phyloP scores from a whole-genome alignment of 2,888 invertebrate species.

The Teleiodes luculella region DNA sequence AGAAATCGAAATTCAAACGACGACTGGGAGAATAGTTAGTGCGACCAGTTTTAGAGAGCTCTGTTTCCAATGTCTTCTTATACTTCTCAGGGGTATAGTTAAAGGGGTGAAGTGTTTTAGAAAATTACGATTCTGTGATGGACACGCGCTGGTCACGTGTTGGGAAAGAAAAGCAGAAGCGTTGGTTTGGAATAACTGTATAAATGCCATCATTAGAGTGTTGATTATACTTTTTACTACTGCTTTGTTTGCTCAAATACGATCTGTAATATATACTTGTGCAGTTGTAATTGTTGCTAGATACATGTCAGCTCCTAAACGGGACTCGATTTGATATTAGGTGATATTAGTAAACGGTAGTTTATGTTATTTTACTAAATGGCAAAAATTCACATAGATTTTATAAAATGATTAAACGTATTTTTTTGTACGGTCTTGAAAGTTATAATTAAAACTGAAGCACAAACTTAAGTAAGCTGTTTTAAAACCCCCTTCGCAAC shows the following conservation, averaged over 20 bases:
- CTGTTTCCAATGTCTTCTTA: not conserved
- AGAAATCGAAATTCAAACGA: slow-evolving; percentile 59
- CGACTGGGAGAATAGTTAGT: slow-evolving; percentile 64
- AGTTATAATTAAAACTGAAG: too few species aligned
- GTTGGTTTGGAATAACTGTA: slow-evolving; percentile 68
- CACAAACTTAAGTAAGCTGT: too few species aligned
- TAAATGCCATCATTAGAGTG: slow-evolving; percentile 71
- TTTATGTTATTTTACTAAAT: too few species aligned
- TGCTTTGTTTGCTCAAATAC: slow-evolving; percentile 54
- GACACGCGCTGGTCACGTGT: slow-evolving; percentile 68
- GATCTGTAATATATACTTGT: slow-evolving; percentile 68
- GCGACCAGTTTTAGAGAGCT: slow-evolving; percentile 31
- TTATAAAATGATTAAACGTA: too few species aligned
- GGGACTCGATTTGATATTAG: too few species aligned
- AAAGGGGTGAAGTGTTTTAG: slow-evolving; percentile 29
- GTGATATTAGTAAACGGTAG: too few species aligned
- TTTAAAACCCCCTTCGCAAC: too few species aligned
- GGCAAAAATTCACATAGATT: too few species aligned
- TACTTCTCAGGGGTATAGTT: slow-evolving; percentile 16
- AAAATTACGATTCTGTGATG: slow-evolving; percentile 2
- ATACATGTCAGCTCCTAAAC: too few species aligned
- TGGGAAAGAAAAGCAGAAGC: slow-evolving; percentile 64
- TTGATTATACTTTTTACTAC: slow-evolving; percentile 56
- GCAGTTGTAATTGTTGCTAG: slow-evolving; percentile 1
- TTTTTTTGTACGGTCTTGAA: too few species aligned